Conservation (phyloP, 2,797 vertebrate species). For the Phataginus tetradactyla region DNA sequence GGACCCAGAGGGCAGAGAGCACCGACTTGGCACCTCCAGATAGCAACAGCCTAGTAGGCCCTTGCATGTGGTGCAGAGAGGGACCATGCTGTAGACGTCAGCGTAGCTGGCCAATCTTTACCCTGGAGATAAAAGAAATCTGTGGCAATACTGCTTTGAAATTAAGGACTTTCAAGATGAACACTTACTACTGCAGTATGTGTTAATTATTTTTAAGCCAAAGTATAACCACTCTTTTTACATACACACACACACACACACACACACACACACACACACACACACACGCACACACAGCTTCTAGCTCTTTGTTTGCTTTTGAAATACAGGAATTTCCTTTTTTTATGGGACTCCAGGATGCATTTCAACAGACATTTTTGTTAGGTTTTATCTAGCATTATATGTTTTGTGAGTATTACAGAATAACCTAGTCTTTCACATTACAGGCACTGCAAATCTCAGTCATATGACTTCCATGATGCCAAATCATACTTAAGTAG, state of each 20-base stretch:
- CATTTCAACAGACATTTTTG: conserved; percentile 6
- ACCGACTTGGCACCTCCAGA: neutral
- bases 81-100: neutral
- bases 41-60: neutral
- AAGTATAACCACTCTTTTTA: conserved; percentile 4
- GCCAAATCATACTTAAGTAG: conserved; percentile 26
- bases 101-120: neutral
- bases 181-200: neutral
- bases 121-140: conserved; percentile 4
- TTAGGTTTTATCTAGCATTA: neutral
- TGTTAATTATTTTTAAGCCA: conserved; percentile 44
- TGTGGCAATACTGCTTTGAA: conserved; percentile 12
- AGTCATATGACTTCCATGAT: conserved; percentile 6
- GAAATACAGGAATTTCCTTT: neutral
- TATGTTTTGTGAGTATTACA: conserved; percentile 12
- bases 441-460: conserved; percentile 10
- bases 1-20: neutral
- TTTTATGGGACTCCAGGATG: neutral
- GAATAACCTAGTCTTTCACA: conserved; percentile 18
- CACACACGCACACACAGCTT: neutral
- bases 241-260: no score
- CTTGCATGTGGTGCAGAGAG: neutral
- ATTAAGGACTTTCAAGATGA: conserved; percentile 10
- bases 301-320: conserved; percentile 42
- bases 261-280: neutral